phyloP scores from a whole-genome alignment of 2,888 invertebrate genomes.

The Torymus aiolomorphi region DNA sequence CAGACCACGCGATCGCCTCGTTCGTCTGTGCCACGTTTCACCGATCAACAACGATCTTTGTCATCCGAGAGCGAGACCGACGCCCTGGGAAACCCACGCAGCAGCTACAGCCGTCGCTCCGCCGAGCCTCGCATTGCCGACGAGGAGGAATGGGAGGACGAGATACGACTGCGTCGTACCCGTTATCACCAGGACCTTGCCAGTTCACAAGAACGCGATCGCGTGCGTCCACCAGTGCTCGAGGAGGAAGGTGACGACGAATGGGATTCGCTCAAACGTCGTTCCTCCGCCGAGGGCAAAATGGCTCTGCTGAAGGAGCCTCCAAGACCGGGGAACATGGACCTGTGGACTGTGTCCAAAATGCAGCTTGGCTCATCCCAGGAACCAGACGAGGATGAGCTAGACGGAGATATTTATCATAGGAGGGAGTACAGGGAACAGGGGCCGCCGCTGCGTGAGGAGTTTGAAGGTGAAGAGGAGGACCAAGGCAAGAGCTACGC shows the following conservation, averaged over 20 bases:
- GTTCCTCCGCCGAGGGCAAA: constrained; percentile 73
- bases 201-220: constrained; percentile 61
- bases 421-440: constrained; percentile 65
- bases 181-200: constrained; percentile 65
- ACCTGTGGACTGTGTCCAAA: constrained; percentile 71
- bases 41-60: constrained; percentile 60
- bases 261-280: constrained; percentile 65
- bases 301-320: constrained; percentile 70
- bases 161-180: constrained; percentile 66
- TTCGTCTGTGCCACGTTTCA: constrained; percentile 59
- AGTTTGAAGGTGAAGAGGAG: constrained; percentile 60
- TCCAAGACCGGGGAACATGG: constrained; percentile 67
- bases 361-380: constrained; percentile 69
- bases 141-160: constrained; percentile 72
- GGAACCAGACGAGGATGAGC: constrained; percentile 66
- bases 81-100: constrained; percentile 26
- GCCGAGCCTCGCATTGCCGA: constrained; percentile 66
- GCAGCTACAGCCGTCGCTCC: constrained; percentile 35
- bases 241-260: constrained; percentile 64
- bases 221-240: constrained; percentile 28
- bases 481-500: constrained; percentile 62
- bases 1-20: constrained; percentile 59
- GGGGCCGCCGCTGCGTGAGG: constrained; percentile 63
- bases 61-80: constrained; percentile 67
- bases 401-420: constrained; percentile 56